Conservation (phyloP, 2,888 invertebrate genomes). For the Chrysotoxum bicinctum region DNA sequence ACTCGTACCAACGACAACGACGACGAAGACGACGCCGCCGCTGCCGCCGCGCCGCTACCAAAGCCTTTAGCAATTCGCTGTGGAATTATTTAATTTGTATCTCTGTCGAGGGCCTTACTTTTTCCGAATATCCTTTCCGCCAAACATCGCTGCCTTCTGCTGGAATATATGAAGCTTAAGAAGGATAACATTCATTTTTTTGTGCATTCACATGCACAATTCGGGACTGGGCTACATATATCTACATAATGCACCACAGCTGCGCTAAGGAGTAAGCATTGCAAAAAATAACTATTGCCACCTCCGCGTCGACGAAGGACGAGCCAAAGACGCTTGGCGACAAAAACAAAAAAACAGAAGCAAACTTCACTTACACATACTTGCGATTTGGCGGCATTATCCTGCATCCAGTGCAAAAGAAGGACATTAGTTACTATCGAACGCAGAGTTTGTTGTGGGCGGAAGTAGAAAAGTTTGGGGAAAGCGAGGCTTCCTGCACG, state of each 20-base stretch:
- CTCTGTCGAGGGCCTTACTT: constrained; percentile 30
- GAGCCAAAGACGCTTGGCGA: constrained; percentile 45
- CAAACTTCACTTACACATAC: constrained; percentile 32
- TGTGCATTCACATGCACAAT: constrained; percentile 41
- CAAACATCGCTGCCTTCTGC: constrained; percentile 1
- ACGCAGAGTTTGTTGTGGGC: constrained; percentile 46
- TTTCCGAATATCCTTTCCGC: constrained; percentile 17
- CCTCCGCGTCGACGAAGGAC: constrained; percentile 17
- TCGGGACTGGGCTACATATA: constrained; percentile 29
- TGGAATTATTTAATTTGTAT: constrained; percentile 72
- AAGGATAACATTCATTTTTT: constrained; percentile 39
- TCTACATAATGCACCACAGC: neutral
- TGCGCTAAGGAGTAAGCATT: constrained; percentile 12
- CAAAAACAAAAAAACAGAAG: constrained; percentile 44
- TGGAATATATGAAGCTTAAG: constrained; percentile 10
- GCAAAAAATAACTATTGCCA: constrained; percentile 30
- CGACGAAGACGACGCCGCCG: neutral
- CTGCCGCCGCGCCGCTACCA: neutral
- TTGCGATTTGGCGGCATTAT: neutral
- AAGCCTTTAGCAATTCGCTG: constrained; percentile 56
- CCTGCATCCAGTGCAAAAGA: constrained; percentile 22
- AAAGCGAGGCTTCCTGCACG: constrained; percentile 34
- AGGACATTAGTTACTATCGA: constrained; percentile 66
- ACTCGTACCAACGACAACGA: neutral
- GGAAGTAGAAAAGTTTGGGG: neutral